Evolutionary conservation across 2,797 vertebrate species (phyloP).

Genomic region (Catamblyrhynchus diadema): DNA sequence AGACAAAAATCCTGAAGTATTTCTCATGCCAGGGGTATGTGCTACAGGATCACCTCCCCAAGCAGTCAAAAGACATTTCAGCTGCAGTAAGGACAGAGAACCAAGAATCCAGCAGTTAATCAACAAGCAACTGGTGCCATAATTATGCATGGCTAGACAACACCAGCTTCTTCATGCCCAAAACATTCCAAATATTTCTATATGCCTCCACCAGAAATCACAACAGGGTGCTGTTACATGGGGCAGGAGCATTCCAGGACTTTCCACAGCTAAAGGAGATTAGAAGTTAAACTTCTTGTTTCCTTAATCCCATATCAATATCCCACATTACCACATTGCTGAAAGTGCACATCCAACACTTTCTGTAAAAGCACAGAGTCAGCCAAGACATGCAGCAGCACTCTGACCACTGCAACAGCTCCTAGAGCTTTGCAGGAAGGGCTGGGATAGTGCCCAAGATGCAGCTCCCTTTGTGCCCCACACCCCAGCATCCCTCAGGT

Average conservation of each 20-base stretch:
- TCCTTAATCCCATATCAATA: background rate
- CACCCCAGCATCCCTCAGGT: background rate
- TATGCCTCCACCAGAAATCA: background rate
- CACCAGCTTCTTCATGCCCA: background rate
- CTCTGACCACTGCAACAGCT: background rate
- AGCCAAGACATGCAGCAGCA: conserved; percentile 20
- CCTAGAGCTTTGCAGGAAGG: background rate
- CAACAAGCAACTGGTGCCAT: background rate
- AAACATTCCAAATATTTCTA: background rate
- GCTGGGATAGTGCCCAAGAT: background rate
- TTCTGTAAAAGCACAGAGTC: background rate
- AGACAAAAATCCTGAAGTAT: background rate
- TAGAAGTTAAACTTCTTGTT: background rate
- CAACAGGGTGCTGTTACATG: background rate
- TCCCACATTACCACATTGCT: background rate
- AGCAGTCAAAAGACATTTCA: background rate
- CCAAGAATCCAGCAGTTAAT: background rate
- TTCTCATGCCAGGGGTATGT: background rate
- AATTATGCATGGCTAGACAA: background rate
- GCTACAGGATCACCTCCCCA: background rate
- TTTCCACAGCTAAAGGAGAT: background rate
- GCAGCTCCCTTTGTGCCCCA: background rate
- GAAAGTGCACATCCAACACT: background rate
- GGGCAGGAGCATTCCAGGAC: conserved; percentile 29
- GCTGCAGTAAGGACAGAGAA: background rate